Conservation (phyloP, 2,113 vertebrate genomes). For the Nansenia antarctica region DNA sequence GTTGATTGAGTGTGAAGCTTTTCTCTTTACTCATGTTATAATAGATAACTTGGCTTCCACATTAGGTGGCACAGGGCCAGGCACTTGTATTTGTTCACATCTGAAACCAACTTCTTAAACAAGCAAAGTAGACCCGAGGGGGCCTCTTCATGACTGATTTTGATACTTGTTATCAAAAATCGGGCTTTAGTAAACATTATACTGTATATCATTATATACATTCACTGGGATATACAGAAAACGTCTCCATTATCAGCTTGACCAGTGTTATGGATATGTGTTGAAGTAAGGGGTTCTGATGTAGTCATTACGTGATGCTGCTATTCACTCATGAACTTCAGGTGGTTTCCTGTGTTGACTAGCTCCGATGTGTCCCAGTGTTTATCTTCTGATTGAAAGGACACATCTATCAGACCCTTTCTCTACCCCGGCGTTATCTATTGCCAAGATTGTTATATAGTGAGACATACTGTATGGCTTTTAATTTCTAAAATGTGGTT, state of each 20-base stretch:
- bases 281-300: no score
- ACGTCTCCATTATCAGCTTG: not conserved
- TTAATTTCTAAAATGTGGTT: not conserved
- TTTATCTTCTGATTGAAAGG: not conserved
- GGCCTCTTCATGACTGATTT: constrained; percentile 25
- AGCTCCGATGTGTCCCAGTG: not conserved
- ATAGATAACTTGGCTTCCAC: constrained; percentile 76
- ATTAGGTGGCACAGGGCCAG: constrained; percentile 70
- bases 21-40: constrained; percentile 77
- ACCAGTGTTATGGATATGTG: not conserved
- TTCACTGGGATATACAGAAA: constrained; percentile 6
- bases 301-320: no score
- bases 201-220: constrained; percentile 14
- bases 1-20: constrained; percentile 73
- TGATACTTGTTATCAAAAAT: constrained; percentile 38
- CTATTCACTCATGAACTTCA: no score
- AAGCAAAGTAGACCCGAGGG: constrained; percentile 29
- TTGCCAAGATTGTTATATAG: not conserved
- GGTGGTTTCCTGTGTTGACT: not conserved
- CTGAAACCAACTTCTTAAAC: constrained; percentile 34
- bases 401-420: not conserved
- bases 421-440: not conserved
- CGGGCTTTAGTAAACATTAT: constrained; percentile 41
- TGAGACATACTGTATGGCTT: not conserved
- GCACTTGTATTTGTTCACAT: constrained; percentile 48